Base-by-base conservation (phyloP, 2,113 vertebrate genomes). In the Phoxinus phoxinus region DNA sequence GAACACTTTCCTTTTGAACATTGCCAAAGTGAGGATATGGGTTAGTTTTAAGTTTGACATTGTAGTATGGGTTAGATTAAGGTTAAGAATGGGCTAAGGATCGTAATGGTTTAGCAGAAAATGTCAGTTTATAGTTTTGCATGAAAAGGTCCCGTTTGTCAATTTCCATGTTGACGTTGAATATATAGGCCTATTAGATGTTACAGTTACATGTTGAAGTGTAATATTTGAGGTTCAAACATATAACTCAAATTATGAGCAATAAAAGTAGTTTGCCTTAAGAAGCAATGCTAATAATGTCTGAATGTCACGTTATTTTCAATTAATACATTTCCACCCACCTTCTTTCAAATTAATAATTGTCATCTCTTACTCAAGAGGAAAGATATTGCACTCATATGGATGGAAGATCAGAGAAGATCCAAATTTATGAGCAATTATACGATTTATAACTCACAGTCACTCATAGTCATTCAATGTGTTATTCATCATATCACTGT, bases 11-110 rank as follows among this genome's bases (percentile, higher is more conserved):
- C 37, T 44, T 46, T 63, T 63, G 37, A 63, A 63, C 58, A 63
- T 27, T 80, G 37, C 77, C 77, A 80, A 80, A 80, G 15, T 80
- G n/a, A 46, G 37, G 58, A 7, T 63, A 63, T 63, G 27, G 56
- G 58, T 61, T 80, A 21, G 35, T 11, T 63, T 63, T n/a, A 46
- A 13, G 13, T 80, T 63, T 44, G 35, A 80, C n/a, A 7, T 63
- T 46, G 35, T 44, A 46, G 7, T 10, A 10, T 17, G 13, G 15
- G 46, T 63, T 27, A 46, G 15, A 46, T 21, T 44, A 7, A 44
- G 71, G 41, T 44, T 25, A 73, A 25, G 19, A 69, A 23, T 71
- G 11, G 32, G 76, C 32, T 79, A 59, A 79, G 32, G 6, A 59
- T 12, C 27, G 23, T 23, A 56, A n/a, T 2, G 56, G 75, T 56